Base-by-base conservation (phyloP, 2,113 vertebrate species). In the Atrichornis clamosus region DNA sequence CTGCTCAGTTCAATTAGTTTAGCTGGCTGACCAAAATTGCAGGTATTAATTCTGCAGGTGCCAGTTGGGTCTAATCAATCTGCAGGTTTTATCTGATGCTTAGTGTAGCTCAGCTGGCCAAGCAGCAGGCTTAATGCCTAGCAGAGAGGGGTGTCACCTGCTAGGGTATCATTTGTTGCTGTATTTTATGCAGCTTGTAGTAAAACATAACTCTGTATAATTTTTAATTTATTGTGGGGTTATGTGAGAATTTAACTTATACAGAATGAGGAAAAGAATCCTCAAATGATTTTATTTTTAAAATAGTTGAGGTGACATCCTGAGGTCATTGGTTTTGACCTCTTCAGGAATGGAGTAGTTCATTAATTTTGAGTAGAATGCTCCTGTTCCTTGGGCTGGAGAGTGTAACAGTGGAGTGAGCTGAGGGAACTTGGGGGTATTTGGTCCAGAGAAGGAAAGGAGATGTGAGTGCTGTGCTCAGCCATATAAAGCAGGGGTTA, bases 21-120 rank as follows among this genome's bases (percentile, higher is more conserved):
- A 93, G 83, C 60, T 84, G 52, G 76, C 86, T 64, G 80, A 72
- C 92, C 95, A 90, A 90, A 96, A 92, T 50, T 68, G 46, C 92
- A 94, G 95, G 96, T 93, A 91, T 90, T 94, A 95, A 96, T 96
- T 96, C 84, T 95, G 95, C 95, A 97, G 95, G 92, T 93, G 92
- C 90, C 86, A 90, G 73, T 84, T 93, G 83, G 44, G 79, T 84
- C 84, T 95, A 90, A 95, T 95, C 83, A 91, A 75, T 91, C 87
- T 93, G 67, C 50, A 89, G 95, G 83, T 90, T 87, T 97, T 93
- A 84, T 93, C 64, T 94, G 56, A 84, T 78, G 65, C 93, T 95
- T 74, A 94, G 76, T 81, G 76, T 74, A 83, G 85, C 68, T 96
- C 85, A 70, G 72, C 72, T 95, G 92, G 85, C 82, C 88, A 75